Conservation (phyloP, 2,797 vertebrate genomes). For the Diplodus sargus region DNA sequence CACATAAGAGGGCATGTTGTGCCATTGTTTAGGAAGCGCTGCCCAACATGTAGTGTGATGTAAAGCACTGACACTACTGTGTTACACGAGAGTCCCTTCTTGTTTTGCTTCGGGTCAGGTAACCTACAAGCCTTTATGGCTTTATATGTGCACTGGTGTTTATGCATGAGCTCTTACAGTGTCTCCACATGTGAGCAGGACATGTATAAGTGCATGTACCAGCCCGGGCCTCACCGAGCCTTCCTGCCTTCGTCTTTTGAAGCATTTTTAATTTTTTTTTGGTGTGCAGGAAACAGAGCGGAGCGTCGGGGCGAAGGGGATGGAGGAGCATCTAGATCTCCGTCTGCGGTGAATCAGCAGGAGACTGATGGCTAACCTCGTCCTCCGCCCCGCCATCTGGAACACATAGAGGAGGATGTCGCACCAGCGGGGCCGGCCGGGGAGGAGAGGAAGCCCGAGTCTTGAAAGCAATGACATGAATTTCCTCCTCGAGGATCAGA, state of each 20-base stretch:
- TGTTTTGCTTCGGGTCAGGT: not conserved
- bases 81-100: not conserved
- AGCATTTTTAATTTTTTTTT: too few species aligned
- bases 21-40: not conserved
- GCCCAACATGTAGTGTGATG: too few species aligned
- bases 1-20: too few species aligned
- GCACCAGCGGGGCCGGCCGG: conserved; percentile 37
- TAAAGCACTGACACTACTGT: too few species aligned
- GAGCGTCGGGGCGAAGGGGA: conserved; percentile 22
- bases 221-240: conserved; percentile 18
- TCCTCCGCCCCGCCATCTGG: conserved; percentile 65
- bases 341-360: conserved; percentile 63
- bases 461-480: conserved; percentile 41
- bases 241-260: conserved; percentile 44
- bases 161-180: conserved; percentile 13
- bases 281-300: conserved; percentile 52
- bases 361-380: conserved; percentile 29
- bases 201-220: conserved; percentile 1
- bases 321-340: conserved; percentile 40
- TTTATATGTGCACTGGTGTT: conserved; percentile 9
- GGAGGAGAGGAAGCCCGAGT: conserved; percentile 43
- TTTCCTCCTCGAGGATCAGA: conserved; percentile 53
- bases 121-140: not conserved
- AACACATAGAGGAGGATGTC: conserved; percentile 64
- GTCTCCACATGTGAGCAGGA: not conserved